These are phyloP conservation scores for Sebastolobus alascanus DNA, from an alignment of 2,797 vertebrate genomes.

Conservation along the genomic window DNA sequence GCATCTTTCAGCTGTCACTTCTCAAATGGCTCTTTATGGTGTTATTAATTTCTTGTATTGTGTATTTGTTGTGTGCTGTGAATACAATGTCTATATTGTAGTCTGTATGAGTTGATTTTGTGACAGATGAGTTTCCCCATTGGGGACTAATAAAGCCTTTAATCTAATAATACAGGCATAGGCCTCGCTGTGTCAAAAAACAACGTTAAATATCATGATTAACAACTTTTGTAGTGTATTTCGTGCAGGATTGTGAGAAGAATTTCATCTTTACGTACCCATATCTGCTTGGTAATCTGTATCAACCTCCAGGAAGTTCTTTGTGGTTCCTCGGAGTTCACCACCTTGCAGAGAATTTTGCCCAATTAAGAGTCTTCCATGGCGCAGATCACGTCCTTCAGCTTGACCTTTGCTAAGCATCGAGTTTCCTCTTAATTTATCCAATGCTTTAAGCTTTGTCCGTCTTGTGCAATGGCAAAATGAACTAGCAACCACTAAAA, in stretches of 20 bases:
- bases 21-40: no score
- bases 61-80: no score
- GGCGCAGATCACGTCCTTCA: neutral
- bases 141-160: no score
- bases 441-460: slow-evolving; percentile 12
- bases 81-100: no score
- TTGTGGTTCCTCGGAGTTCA: neutral
- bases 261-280: slow-evolving; percentile 59
- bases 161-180: neutral
- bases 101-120: no score
- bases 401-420: slow-evolving; percentile 1
- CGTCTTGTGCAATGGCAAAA: slow-evolving; percentile 54
- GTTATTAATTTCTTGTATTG: no score
- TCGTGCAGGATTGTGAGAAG: neutral
- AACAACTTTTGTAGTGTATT: neutral
- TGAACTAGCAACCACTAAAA: slow-evolving; percentile 56
- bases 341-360: slow-evolving; percentile 3
- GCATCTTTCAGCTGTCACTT: no score
- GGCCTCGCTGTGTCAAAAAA: neutral
- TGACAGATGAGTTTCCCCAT: no score
- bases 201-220: neutral
- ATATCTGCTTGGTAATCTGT: slow-evolving; percentile 79
- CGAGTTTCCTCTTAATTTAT: slow-evolving; percentile 3
- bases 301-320: slow-evolving; percentile 27
- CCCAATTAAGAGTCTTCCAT: slow-evolving; percentile 76